Percentiles rank a stretch among this genome's conserved stretches.
These are phyloP conservation scores for Macrophya alboannulata DNA, from an alignment of 2,888 invertebrate genomes.

Conservation along the genomic window DNA sequence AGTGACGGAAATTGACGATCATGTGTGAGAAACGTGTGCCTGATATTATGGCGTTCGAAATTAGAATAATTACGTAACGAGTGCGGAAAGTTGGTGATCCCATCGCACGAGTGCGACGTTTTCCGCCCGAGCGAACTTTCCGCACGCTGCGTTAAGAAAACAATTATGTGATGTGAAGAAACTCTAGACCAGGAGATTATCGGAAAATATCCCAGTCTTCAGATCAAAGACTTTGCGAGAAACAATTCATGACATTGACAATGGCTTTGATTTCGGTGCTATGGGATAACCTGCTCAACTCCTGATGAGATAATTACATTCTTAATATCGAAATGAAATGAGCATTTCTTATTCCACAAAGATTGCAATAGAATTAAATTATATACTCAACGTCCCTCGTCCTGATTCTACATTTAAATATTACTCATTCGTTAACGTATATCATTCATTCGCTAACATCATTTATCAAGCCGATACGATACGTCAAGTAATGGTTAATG, in stretches of 20 bases:
- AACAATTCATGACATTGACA: neutral
- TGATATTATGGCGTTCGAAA: neutral
- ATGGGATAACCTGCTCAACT: neutral
- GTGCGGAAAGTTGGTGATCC: too few species aligned
- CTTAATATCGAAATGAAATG: neutral
- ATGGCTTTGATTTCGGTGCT: neutral
- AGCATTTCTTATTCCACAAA: neutral
- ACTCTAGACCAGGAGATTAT: neutral
- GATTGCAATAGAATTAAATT: too few species aligned
- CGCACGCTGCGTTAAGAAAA: too few species aligned
- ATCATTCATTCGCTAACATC: constrained; percentile 8
- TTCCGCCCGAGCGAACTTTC: too few species aligned
- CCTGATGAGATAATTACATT: neutral
- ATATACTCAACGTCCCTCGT: neutral
- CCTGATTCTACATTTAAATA: neutral
- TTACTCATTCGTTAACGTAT: neutral
- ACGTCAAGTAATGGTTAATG: constrained; percentile 43
- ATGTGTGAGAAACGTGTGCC: constrained; percentile 1
- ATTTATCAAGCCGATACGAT: constrained; percentile 38
- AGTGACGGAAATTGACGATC: neutral
- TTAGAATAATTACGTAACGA: too few species aligned
- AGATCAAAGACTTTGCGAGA: neutral
- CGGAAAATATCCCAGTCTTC: neutral
- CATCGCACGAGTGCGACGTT: too few species aligned
- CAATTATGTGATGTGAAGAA: neutral